Evolutionary conservation across 2,113 vertebrate genomes (phyloP).

Genomic region (Rousettus leschenaultii): DNA sequence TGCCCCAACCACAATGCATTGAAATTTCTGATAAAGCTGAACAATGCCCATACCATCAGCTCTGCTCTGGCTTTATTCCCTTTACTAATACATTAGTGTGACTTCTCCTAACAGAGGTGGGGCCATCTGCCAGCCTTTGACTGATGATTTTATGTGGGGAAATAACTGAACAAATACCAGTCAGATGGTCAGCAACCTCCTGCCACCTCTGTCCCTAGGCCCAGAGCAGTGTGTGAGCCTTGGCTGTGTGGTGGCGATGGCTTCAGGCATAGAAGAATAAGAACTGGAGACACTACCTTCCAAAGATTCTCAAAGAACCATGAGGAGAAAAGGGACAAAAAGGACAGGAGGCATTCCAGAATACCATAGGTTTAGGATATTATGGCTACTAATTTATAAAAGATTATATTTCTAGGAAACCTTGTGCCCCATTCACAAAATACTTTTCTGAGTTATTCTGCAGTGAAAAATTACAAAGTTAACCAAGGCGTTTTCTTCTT

Average conservation of each 20-base stretch:
- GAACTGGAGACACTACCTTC: conserved; percentile 44
- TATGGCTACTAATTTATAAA: neutral
- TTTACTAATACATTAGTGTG: conserved; percentile 72
- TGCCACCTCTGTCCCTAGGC: conserved; percentile 31
- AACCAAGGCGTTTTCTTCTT: neutral
- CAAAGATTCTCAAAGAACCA: conserved; percentile 14
- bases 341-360: conserved; percentile 44
- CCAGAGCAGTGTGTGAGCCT: neutral
- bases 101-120: conserved; percentile 63
- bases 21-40: conserved; percentile 64
- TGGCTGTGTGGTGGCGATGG: neutral
- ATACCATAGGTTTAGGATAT: neutral
- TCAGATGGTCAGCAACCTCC: conserved; percentile 67
- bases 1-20: neutral
- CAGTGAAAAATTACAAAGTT: neutral
- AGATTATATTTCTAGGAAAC: neutral
- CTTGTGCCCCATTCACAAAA: neutral
- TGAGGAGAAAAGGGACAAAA: conserved; percentile 26
- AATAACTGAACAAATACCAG: conserved; percentile 76
- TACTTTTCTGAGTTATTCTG: neutral
- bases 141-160: conserved; percentile 70
- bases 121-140: conserved; percentile 69
- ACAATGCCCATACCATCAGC: conserved; percentile 51
- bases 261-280: neutral
- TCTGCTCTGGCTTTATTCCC: conserved; percentile 60